Percentiles rank a stretch among this genome's conserved stretches.
Conservation (phyloP, 1,140 invertebrate species). For the Atta colombica region DNA sequence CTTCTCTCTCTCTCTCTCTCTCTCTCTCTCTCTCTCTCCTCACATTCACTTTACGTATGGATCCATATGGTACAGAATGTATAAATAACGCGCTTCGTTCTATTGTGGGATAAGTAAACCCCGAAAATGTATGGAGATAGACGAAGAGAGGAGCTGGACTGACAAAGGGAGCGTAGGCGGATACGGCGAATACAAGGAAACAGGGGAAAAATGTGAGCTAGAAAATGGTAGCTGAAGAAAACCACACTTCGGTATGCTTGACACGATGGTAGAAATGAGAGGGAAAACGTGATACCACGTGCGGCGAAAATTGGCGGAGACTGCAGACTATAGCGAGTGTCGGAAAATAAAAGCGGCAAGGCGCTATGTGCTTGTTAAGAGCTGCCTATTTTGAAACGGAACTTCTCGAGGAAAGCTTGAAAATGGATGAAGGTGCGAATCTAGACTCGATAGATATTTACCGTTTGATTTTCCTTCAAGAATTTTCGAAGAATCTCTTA, state of each 20-base stretch:
- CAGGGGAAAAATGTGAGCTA: background rate
- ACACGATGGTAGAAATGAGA: constrained; percentile 70
- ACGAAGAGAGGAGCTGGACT: constrained; percentile 41
- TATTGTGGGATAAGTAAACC: constrained; percentile 79
- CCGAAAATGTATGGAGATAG: constrained; percentile 25
- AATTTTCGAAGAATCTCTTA: background rate
- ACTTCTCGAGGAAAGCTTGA: constrained; percentile 20
- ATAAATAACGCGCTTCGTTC: constrained; percentile 78
- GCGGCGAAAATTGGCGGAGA: constrained; percentile 66
- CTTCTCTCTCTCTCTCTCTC: background rate
- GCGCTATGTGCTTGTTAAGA: constrained; percentile 41
- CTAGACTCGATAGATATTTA: constrained; percentile 1
- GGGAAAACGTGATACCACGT: constrained; percentile 69
- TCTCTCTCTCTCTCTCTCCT: background rate
- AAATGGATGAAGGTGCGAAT: constrained; percentile 19
- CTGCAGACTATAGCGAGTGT: constrained; percentile 39
- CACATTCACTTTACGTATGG: constrained; percentile 62
- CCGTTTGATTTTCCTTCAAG: background rate
- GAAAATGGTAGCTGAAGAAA: constrained; percentile 44
- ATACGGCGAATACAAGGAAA: background rate
- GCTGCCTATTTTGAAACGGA: constrained; percentile 35
- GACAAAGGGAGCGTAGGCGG: constrained; percentile 37
- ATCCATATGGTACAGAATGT: constrained; percentile 74
- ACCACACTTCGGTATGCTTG: constrained; percentile 67
- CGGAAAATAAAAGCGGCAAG: constrained; percentile 22